phyloP scores from a whole-genome alignment of 35 echinoderm and acorn worm species.

The Heliocidaris erythrogramma region DNA sequence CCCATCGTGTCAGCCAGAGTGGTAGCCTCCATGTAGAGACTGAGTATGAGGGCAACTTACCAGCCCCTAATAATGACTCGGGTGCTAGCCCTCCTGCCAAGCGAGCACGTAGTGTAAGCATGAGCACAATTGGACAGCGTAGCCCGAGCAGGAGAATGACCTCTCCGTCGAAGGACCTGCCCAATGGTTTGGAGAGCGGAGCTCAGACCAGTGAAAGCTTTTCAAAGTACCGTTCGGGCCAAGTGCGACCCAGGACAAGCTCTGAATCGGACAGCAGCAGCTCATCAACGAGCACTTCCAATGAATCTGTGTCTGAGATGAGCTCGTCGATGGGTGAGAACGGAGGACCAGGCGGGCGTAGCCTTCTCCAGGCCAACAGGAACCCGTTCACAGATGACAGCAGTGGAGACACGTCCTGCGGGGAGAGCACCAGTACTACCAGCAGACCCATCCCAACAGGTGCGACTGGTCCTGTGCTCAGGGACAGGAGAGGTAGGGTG shows the following conservation, averaged over 20 bases:
- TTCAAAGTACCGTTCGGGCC: constrained; percentile 75
- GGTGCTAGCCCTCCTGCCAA: constrained; percentile 56
- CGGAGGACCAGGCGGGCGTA: constrained; percentile 52
- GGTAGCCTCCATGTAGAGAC: constrained; percentile 65
- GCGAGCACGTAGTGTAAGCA: constrained; percentile 77
- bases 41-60: constrained; percentile 75
- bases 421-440: constrained; percentile 92
- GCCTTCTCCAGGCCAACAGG: constrained; percentile 41
- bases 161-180: constrained; percentile 58
- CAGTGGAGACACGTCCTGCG: constrained; percentile 92
- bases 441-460: constrained; percentile 71
- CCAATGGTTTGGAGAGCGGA: constrained; percentile 84
- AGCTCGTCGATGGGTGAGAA: constrained; percentile 78
- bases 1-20: constrained; percentile 33
- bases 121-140: constrained; percentile 56
- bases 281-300: constrained; percentile 75
- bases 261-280: constrained; percentile 89
- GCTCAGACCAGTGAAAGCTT: constrained; percentile 80
- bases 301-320: constrained; percentile 74
- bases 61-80: constrained; percentile 50
- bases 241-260: constrained; percentile 77
- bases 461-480: constrained; percentile 77
- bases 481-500: constrained; percentile 85
- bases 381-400: constrained; percentile 92
- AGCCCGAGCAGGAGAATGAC: constrained; percentile 58